A percentile compares a stretch with the other conserved stretches of the same genome.
phyloP scores from a whole-genome alignment of 2,888 invertebrate species.

The Sepiola atlantica region DNA sequence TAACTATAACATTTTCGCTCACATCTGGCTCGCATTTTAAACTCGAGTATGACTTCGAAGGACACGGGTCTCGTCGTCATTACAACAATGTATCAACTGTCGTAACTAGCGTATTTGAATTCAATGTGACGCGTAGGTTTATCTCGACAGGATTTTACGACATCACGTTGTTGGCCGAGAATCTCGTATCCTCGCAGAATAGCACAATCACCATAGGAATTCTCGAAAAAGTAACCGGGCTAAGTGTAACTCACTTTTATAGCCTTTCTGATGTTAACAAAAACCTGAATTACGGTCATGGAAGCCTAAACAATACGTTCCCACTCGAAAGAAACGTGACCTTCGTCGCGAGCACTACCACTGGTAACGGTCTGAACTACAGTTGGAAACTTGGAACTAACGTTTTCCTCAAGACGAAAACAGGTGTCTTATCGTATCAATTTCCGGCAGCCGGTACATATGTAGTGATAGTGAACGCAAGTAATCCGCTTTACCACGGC shows the following conservation, averaged over 20 bases:
- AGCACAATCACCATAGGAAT: constrained; percentile 52
- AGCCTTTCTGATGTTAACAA: constrained; percentile 55
- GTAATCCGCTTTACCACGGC: constrained; percentile 56
- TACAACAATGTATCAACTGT: constrained; percentile 50
- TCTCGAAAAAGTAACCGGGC: constrained; percentile 57
- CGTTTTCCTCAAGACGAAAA: constrained; percentile 47
- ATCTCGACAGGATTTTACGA: constrained; percentile 54
- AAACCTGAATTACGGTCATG: constrained; percentile 57
- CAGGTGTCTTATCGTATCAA: constrained; percentile 50
- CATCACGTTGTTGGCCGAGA: constrained; percentile 53
- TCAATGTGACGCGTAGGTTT: constrained; percentile 51
- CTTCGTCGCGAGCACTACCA: constrained; percentile 52
- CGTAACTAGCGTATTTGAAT: not conserved
- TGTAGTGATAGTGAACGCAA: constrained; percentile 55
- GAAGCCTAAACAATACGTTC: constrained; percentile 52
- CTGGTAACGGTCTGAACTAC: constrained; percentile 58
- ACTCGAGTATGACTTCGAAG: constrained; percentile 55
- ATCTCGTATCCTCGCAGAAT: constrained; percentile 53
- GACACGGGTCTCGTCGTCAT: constrained; percentile 47
- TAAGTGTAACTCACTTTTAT: constrained; percentile 54
- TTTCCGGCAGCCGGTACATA: constrained; percentile 52
- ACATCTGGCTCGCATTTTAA: constrained; percentile 54
- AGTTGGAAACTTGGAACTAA: constrained; percentile 57
- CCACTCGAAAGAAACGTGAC: constrained; percentile 58
- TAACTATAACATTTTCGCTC: constrained; percentile 53